Percentiles rank a stretch among this genome's conserved stretches.
These are phyloP conservation scores for Drosophila elegans DNA, from an alignment of 1,140 invertebrate genomes.

Conservation along the genomic window DNA sequence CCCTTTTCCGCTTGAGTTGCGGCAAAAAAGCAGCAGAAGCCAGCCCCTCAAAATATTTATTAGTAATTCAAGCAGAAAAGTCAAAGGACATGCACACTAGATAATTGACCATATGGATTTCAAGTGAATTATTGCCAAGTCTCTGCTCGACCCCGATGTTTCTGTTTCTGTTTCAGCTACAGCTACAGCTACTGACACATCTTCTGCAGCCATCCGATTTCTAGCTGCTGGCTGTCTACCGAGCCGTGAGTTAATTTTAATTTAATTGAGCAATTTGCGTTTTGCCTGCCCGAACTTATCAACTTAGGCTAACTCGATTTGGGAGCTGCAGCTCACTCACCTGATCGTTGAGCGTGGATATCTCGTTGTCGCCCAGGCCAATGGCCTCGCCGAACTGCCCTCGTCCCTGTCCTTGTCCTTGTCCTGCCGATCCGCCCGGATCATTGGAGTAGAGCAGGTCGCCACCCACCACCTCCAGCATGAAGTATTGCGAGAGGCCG, in stretches of 20 bases:
- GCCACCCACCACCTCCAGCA: conserved; percentile 91
- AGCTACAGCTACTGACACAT: conserved; percentile 1
- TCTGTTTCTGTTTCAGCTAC: conserved; percentile 6
- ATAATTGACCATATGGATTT: conserved; percentile 81
- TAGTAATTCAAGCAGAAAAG: conserved; percentile 81
- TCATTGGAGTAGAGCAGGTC: conserved; percentile 85
- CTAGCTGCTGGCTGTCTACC: conserved; percentile 22
- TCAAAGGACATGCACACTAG: conserved; percentile 71
- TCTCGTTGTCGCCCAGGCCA: conserved; percentile 86
- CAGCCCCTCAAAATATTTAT: conserved; percentile 54
- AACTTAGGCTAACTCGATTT: conserved; percentile 44
- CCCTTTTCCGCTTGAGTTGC: conserved; percentile 70
- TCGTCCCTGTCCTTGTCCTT: conserved; percentile 29
- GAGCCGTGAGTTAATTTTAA: conserved; percentile 52
- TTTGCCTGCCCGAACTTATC: conserved; percentile 43
- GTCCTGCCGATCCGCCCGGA: conserved; percentile 13
- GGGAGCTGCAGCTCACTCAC: conserved; percentile 77
- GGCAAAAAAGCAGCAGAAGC: neutral
- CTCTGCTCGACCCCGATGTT: neutral
- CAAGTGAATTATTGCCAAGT: conserved; percentile 60
- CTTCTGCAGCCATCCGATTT: conserved; percentile 3
- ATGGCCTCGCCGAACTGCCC: conserved; percentile 75
- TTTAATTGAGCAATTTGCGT: conserved; percentile 61
- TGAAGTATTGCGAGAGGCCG: conserved; percentile 92
- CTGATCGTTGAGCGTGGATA: conserved; percentile 87